Percentiles rank a stretch among this genome's conserved stretches.
Conservation (phyloP, 2,888 invertebrate species). For the Ophion obscuratus region DNA sequence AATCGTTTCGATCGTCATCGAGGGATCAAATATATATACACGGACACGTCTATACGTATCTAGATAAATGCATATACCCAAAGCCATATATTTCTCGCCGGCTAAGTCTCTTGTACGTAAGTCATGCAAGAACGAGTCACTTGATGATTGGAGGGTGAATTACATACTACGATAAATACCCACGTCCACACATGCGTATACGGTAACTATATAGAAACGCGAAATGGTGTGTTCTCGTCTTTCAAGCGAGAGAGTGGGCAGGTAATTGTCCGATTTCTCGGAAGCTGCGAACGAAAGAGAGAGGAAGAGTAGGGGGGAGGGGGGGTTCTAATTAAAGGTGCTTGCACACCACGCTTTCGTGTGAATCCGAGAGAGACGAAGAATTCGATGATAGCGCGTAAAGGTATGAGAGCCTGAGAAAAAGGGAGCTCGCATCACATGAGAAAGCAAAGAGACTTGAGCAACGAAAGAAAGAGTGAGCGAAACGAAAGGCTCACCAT, state of each 20-base stretch:
- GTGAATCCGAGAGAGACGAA: constrained; percentile 37
- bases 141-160: constrained; percentile 41
- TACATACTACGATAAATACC: background rate
- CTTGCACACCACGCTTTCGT: constrained; percentile 38
- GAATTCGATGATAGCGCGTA: constrained; percentile 33
- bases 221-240: constrained; percentile 35
- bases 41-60: background rate
- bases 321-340: constrained; percentile 63
- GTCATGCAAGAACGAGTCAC: constrained; percentile 61
- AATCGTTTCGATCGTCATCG: constrained; percentile 57
- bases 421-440: constrained; percentile 31
- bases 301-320: background rate
- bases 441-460: constrained; percentile 50
- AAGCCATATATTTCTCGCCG: background rate
- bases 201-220: constrained; percentile 6
- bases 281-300: constrained; percentile 49
- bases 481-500: constrained; percentile 19
- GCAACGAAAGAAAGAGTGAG: constrained; percentile 56
- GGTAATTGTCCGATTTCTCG: constrained; percentile 67
- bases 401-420: constrained; percentile 26
- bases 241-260: constrained; percentile 52
- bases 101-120: constrained; percentile 50
- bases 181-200: background rate
- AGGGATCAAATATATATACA: constrained; percentile 38
- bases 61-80: background rate